Conservation (phyloP, 2,888 invertebrate species). For the Monoplex corrugatus region DNA sequence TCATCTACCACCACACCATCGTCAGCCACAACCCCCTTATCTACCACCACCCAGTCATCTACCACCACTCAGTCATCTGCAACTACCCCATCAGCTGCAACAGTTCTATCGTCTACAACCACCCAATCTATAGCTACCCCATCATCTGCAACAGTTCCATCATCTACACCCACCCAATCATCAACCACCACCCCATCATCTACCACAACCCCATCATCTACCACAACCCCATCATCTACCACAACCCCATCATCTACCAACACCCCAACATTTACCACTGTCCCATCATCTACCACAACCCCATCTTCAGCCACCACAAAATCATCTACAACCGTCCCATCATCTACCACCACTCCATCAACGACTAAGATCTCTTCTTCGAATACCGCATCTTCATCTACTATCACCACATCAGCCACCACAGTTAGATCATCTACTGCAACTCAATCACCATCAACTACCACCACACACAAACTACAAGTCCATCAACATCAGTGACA, state of each 20-base stretch:
- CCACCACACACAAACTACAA: neutral
- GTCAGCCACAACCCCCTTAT: neutral
- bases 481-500: neutral
- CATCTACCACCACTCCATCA: neutral
- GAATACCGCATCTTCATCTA: too few species aligned
- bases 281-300: neutral
- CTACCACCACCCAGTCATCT: neutral
- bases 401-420: too few species aligned
- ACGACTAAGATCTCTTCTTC: too few species aligned
- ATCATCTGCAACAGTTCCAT: neutral
- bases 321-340: neutral
- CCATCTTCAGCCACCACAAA: neutral
- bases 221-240: neutral
- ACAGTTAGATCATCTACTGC: too few species aligned
- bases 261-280: neutral
- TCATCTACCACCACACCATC: neutral
- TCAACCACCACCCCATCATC: neutral
- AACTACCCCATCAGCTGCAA: neutral
- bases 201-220: neutral
- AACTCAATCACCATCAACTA: too few species aligned
- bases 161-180: neutral
- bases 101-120: neutral
- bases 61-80: neutral
- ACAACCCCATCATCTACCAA: neutral
- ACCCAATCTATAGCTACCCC: neutral